Evolutionary conservation across 2,888 invertebrate species (phyloP).

Genomic region (Pristionchus japonicus): DNA sequence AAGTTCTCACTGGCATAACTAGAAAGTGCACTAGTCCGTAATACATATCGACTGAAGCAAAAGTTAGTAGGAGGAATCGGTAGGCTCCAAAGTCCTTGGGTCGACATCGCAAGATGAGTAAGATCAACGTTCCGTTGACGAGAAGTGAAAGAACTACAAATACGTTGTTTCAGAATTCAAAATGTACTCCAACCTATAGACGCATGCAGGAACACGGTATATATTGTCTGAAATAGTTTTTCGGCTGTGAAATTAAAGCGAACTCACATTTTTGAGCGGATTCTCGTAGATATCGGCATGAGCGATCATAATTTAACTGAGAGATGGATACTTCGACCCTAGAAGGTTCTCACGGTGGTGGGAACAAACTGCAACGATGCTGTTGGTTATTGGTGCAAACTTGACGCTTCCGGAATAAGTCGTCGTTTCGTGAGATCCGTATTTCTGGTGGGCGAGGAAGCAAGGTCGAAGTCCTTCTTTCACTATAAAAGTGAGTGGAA

Average conservation of each 20-base stretch:
- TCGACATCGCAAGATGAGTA: background rate
- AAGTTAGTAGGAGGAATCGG: background rate
- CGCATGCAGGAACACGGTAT: background rate
- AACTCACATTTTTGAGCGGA: background rate
- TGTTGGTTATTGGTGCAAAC: too few species aligned
- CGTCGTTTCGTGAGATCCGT: too few species aligned
- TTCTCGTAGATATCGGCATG: background rate
- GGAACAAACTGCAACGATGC: too few species aligned
- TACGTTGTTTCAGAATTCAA: background rate
- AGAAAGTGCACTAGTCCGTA: background rate
- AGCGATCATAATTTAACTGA: background rate
- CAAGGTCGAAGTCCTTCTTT: too few species aligned
- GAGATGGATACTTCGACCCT: too few species aligned
- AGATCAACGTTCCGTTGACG: background rate
- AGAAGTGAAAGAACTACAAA: background rate
- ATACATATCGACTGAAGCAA: background rate
- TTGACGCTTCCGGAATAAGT: too few species aligned
- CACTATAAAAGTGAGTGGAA: too few species aligned
- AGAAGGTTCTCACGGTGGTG: too few species aligned
- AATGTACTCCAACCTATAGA: background rate
- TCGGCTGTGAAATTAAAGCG: background rate
- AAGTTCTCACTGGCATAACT: background rate
- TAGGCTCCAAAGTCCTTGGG: background rate
- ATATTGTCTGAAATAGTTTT: background rate
- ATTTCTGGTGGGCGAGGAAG: too few species aligned